Evolutionary conservation across 2,113 vertebrate species (phyloP), one percentile per base, ranked within the genome.

Genomic region (Grammomys surdaster): DNA sequence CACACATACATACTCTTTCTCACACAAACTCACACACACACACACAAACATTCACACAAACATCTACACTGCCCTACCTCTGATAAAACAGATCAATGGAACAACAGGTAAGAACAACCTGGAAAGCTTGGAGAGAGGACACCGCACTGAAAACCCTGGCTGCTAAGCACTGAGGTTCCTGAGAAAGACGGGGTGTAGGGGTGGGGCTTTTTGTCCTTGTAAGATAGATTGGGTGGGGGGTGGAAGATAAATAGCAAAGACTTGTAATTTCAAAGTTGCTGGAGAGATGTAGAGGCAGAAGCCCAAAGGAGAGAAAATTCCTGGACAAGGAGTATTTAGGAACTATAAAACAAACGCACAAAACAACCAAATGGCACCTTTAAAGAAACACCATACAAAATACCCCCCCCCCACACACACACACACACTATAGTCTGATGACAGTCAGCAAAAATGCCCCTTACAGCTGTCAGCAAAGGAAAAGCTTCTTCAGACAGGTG

Each of bases 381-480:
- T 43, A 84, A 77, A 80, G 58, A 84, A 10, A 7, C 36, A n/a
- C 9, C 7, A 4, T 13, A 33, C 24, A 36, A 2, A 4, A 28
- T 56, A 0, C 28, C 65, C 65, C 7, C 63, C 26, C 60, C 2
- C 22, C 63, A 43, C 43, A 2, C 48, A 12, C 67, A 17, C 46
- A 67, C 67, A 40, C 40, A 40, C 40, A 73, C 33, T 67, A 12
- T 1, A 20, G 33, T 22, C 81, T 13, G 31, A 12, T 28, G 24
- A 12, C 1, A 46, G 31, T 46, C 67, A 93, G n/a, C 28, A 63
- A 58, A 94, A 85, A 72, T 43, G 56, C 26, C 40, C 70, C 88
- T 95, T 48, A 82, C 90, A 81, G 80, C 17, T 72, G 70, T 63
- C 33, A 89, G 89, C 67, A 81, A 75, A 82, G 56, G 78, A 78